These are phyloP conservation scores for Podilymbus podiceps DNA, from an alignment of 2,113 vertebrate species.

Conservation along the genomic window DNA sequence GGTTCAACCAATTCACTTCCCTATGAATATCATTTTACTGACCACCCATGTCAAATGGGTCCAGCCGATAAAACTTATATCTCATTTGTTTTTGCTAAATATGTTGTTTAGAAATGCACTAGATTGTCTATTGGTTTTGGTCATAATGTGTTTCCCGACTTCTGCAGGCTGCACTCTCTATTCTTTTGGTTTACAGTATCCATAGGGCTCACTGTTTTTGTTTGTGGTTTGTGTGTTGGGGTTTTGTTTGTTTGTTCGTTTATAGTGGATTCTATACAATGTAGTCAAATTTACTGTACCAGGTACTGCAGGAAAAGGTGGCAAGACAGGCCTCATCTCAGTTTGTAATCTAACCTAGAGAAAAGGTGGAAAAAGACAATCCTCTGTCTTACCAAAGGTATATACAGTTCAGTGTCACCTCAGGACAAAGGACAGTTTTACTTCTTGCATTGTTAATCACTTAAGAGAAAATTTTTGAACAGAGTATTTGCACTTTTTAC, in stretches of 20 bases:
- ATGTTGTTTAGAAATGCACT: not conserved
- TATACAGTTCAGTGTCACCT: not conserved
- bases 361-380: not conserved
- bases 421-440: not conserved
- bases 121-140: not conserved
- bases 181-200: not conserved
- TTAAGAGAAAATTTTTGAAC: not conserved
- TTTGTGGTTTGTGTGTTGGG: not conserved
- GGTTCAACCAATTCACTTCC: not conserved
- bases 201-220: not conserved
- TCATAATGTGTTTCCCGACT: not conserved
- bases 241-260: not conserved
- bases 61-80: not conserved
- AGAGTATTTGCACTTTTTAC: not conserved
- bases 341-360: not conserved
- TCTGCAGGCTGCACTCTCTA: not conserved
- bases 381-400: not conserved
- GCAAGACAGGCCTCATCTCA: not conserved
- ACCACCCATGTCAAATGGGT: not conserved
- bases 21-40: not conserved
- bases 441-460: not conserved
- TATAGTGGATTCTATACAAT: not conserved
- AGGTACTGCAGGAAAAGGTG: not conserved
- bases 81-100: not conserved
- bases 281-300: not conserved